Conservation (phyloP, 2,113 vertebrate species). For the Phaethon lepturus region DNA sequence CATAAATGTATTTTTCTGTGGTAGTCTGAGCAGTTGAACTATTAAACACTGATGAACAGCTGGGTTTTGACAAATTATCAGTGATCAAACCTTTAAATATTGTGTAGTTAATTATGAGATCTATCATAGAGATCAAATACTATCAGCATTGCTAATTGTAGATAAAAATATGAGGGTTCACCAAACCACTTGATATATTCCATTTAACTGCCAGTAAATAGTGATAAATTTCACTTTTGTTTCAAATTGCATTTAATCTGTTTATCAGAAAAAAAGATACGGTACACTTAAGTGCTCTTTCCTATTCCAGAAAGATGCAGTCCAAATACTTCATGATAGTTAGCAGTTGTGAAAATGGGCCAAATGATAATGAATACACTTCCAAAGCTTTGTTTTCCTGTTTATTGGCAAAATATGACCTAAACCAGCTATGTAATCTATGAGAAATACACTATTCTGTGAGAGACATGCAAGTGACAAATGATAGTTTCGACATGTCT, state of each 20-base stretch:
- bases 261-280: not conserved
- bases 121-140: not conserved
- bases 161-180: not conserved
- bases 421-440: not conserved
- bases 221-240: not conserved
- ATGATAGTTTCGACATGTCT: not conserved
- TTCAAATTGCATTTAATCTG: not conserved
- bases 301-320: not conserved
- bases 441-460: not conserved
- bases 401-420: not conserved
- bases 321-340: not conserved
- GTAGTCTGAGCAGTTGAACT: not conserved
- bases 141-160: not conserved
- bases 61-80: not conserved
- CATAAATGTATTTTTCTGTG: not conserved
- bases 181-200: not conserved
- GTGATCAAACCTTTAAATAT: not conserved
- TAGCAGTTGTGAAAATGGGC: not conserved
- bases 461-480: not conserved
- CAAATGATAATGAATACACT: not conserved
- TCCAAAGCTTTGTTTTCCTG: not conserved
- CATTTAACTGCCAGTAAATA: not conserved
- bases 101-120: not conserved
- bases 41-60: not conserved
- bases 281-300: not conserved